Base-by-base conservation (phyloP, 2,888 invertebrate species). In the Dynastes tityus region DNA sequence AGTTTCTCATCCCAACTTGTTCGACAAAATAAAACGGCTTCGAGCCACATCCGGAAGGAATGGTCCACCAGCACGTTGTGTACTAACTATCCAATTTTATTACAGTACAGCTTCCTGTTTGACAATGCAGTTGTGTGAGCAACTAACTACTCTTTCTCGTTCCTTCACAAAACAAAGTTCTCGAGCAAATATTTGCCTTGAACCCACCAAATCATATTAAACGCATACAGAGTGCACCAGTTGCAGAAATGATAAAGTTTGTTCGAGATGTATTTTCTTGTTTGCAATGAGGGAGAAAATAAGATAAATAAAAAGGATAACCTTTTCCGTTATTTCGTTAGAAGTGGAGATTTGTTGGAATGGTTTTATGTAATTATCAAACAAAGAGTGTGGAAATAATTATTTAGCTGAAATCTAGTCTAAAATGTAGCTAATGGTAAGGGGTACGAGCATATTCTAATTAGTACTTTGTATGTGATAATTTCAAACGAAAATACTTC, bases 141-240 rank as follows among this genome's bases (percentile, higher is more conserved):
- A 68, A 68, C 68, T 68, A 68, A 68, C 68, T 68, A 51, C 51
- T 68, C 68, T 49, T 68, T 51, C 68, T 53, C 51, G 49, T 40
- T 68, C 49, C 68, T 68, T 68, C 51, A 51, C 51, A 51, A 68
- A 68, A 68, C 68, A 68, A 67, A 53, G 51, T 51, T 68, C 13
- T 27, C 16, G 65, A 40, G 45, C 67, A 63, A 63, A 63, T 63
- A 67, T 67, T 49, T 49, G 67, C 13, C 16, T n/a, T 6, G 11
- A 67, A 9, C 67, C 45, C 22, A 49, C 67, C 22, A 67, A 67
- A 67, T 67, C 45, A 16, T 67, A 67, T 67, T 45, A 67, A 49
- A 67, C 49, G 45, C 67, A 16, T 67, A 67, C 63, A 11, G 37
- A 4, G 32, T 29, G 29, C 32, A 13, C 63, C 13, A 63, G 63